Evolutionary conservation across 2,113 vertebrate species (phyloP).

Genomic region (Gallinago media): DNA sequence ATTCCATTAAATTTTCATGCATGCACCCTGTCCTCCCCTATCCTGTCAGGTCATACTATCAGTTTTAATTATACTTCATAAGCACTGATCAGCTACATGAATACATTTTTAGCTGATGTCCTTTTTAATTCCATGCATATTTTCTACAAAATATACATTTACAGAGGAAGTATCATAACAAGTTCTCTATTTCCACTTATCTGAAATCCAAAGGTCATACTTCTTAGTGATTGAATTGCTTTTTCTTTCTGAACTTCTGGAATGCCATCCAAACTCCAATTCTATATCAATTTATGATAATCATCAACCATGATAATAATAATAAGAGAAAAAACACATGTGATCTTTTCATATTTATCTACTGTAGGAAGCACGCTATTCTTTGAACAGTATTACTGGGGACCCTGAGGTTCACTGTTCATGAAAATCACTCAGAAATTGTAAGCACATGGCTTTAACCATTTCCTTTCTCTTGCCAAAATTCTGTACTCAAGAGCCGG

Average conservation of each 20-base stretch:
- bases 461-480: neutral
- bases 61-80: slow-evolving; percentile 20
- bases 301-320: neutral
- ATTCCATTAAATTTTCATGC: slow-evolving; percentile 1
- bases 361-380: neutral
- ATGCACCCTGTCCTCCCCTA: neutral
- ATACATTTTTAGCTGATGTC: neutral
- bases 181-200: neutral
- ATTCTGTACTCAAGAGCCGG: neutral
- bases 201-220: neutral
- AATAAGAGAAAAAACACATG: neutral
- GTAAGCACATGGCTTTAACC: neutral
- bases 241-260: neutral
- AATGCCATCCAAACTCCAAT: neutral
- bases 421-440: neutral
- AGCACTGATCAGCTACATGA: neutral
- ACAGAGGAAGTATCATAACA: neutral
- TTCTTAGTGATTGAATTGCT: neutral
- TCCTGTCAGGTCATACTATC: neutral
- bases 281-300: neutral
- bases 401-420: neutral
- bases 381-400: neutral
- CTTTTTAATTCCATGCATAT: neutral
- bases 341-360: neutral
- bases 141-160: neutral